Base-by-base conservation (phyloP, 2,797 vertebrate genomes). In the Acipenser oxyrinchus region DNA sequence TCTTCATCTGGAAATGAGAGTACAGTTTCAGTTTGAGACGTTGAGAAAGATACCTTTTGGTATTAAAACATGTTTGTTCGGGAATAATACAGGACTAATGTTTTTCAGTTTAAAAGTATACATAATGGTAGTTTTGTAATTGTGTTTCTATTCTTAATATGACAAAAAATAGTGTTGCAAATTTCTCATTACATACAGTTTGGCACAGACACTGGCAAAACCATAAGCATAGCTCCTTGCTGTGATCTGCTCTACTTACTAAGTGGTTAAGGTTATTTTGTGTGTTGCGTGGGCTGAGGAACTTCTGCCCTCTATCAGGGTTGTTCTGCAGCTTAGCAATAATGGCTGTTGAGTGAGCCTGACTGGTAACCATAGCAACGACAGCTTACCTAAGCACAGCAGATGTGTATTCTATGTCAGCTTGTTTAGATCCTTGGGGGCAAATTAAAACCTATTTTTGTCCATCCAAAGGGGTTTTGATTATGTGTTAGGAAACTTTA, bases 291-390 rank as follows among this genome's bases (percentile, higher is more conserved):
- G 78, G 78, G 84, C 80, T 82, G 80, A 73, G 70, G 75, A 78
- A 84, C 74, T 81, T 75, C 75, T 76, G 77, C 72, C 72, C 77
- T 84, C 76, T 66, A 11, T 81, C 75, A 76, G 79, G 77, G 71
- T 80, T 85, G 68, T 60, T 76, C 70, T 76, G 77, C 70, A 74
- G 69, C 68, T 9, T 49, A 81, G 74, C 73, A 82, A 86, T 83
- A 84, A 86, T 82, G 80, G 80, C 83, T 86, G 88, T 88, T 89
- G 79, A 87, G 87, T 75, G 70, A 88, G 84, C 69, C 76, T 83
- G 75, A 74, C 79, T 86, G 63, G 91, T 96, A 90, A 89, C 93
- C 84, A 89, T 90, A 86, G 92, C 74, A 91, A 94, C 91, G 67
- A 64, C 72, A 83, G 85, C 84, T 90, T 88, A 84, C 82, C 87